Evolutionary conservation across 1,140 invertebrate genomes (phyloP), one percentile per base, ranked within the genome.

Genomic region (Drosophila chauvacae): DNA sequence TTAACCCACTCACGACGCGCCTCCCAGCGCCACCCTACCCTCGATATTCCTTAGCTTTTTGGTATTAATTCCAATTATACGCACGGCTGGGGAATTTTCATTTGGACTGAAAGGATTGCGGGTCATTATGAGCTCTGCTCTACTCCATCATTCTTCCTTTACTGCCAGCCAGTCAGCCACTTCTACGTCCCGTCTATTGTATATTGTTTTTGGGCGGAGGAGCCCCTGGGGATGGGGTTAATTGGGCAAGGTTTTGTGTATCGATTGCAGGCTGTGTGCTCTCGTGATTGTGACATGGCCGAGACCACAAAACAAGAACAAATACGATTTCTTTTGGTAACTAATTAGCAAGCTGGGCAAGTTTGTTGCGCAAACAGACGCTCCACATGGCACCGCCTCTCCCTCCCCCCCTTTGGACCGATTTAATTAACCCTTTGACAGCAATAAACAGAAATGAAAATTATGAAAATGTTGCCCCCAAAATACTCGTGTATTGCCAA

Each of bases 31-130:
- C 1, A 7, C 4, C 20, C 44, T 45, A 28, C 35, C 35, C 18
- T 41, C 62, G 48, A 88, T 74, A 78, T 77, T 71, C 82, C 77
- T 75, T 60, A 60, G 66, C 53, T 77, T 64, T 85, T 84, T 78
- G 88, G 81, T 88, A 90, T 90, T 90, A 90, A 90, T 90, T 90
- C 78, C 86, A 90, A 90, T 90, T 90, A 90, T 86, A 90, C 85
- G 85, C 85, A 90, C 85, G 86, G 73, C 81, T 81, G 81, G 78
- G 84, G 81, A 90, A 90, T 90, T 90, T 81, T 76, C 86, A 81
- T 85, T 85, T 86, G 81, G 86, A 75, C 73, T 81, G 86, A 90
- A 90, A 90, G 86, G 78, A 81, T 85, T 90, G 84, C 35, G 74
- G 78, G 81, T 90, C 85, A 90, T 85, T 90, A 90, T 85, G 77